Percentiles rank a stretch among this genome's conserved stretches.
Conservation (phyloP, 1,140 invertebrate species). For the Teleopsis dalmanni region DNA sequence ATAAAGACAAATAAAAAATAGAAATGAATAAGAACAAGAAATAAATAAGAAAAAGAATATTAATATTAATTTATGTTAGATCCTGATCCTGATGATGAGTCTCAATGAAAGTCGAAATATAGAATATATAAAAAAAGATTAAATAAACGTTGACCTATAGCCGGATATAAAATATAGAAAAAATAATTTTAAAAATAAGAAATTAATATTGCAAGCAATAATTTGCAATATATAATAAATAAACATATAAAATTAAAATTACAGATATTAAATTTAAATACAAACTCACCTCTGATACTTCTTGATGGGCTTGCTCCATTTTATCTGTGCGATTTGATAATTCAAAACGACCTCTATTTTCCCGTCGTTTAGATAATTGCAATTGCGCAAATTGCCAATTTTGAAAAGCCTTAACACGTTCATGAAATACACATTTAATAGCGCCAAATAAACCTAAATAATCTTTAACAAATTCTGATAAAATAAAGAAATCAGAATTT, state of each 20-base stretch:
- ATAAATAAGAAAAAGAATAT: too few relatives aligned
- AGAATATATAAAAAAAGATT: too few relatives aligned
- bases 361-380: constrained; percentile 88
- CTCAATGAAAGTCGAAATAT: too few relatives aligned
- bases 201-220: too few relatives aligned
- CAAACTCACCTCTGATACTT: constrained; percentile 77
- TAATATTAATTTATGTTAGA: too few relatives aligned
- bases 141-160: too few relatives aligned
- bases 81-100: too few relatives aligned
- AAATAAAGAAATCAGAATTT: constrained; percentile 88
- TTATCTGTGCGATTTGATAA: constrained; percentile 81
- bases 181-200: too few relatives aligned
- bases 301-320: constrained; percentile 76
- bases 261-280: not conserved
- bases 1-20: too few relatives aligned
- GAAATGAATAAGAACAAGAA: too few relatives aligned
- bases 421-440: constrained; percentile 96
- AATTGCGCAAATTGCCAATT: constrained; percentile 95
- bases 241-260: too few relatives aligned
- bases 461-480: constrained; percentile 91
- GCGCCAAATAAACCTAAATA: constrained; percentile 88
- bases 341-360: constrained; percentile 88
- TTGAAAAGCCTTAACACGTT: constrained; percentile 95
- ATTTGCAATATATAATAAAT: constrained; percentile 3
- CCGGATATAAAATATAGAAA: too few relatives aligned